Conservation (phyloP, 2,888 invertebrate genomes). For the Drosophila ezoana region DNA sequence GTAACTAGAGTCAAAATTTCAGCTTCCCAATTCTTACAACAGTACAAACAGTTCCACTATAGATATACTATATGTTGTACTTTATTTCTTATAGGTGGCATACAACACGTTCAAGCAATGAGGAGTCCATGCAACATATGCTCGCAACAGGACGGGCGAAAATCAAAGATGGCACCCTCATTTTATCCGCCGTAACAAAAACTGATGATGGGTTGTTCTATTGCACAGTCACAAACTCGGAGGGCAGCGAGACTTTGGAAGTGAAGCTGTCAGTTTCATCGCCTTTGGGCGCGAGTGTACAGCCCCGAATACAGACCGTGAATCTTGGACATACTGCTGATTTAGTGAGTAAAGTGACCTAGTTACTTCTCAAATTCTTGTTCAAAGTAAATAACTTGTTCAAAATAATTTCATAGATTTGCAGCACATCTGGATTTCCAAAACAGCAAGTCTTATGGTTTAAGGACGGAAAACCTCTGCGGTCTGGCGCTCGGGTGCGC, state of each 20-base stretch:
- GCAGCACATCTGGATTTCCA: constrained; percentile 93
- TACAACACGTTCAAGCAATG: constrained; percentile 85
- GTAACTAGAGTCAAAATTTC: no score
- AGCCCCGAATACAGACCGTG: constrained; percentile 90
- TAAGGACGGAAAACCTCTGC: constrained; percentile 89
- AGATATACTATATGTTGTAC: no score
- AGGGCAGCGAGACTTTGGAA: constrained; percentile 86
- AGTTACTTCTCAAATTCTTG: background rate
- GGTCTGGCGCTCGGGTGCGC: constrained; percentile 86
- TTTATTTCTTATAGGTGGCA: constrained; percentile 84
- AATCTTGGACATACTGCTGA: constrained; percentile 93
- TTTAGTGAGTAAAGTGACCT: constrained; percentile 86
- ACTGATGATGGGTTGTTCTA: constrained; percentile 86
- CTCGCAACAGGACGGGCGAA: constrained; percentile 85
- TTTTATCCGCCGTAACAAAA: constrained; percentile 86
- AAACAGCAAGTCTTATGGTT: constrained; percentile 91
- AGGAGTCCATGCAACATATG: constrained; percentile 85
- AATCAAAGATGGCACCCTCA: constrained; percentile 86
- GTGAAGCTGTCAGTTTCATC: constrained; percentile 87
- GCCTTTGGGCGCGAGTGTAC: constrained; percentile 90
- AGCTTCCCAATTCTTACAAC: no score
- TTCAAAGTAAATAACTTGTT: constrained; percentile 1
- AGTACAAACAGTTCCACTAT: no score
- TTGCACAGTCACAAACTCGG: constrained; percentile 86
- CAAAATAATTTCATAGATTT: constrained; percentile 87